phyloP scores from a whole-genome alignment of 2,888 invertebrate genomes.

The Alcis repandata region DNA sequence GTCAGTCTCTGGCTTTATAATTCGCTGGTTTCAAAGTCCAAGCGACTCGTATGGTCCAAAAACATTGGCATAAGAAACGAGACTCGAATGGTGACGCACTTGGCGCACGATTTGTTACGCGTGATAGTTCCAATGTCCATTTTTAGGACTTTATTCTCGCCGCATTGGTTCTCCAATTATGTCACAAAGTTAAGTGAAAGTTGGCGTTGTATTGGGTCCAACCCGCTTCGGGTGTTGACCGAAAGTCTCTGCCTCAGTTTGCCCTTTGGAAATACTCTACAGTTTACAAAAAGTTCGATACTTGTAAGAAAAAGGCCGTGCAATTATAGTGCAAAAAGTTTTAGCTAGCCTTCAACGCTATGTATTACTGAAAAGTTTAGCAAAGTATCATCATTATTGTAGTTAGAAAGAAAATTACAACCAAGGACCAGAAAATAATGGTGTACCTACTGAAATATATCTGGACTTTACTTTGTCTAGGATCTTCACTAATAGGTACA shows the following conservation, averaged over 20 bases:
- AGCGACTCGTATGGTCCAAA: conserved; percentile 3
- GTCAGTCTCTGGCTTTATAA: not conserved
- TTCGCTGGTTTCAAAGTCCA: not conserved
- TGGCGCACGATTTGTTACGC: conserved; percentile 52
- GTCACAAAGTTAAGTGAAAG: conserved; percentile 28
- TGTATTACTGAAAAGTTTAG: not conserved
- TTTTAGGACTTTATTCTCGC: conserved; percentile 19
- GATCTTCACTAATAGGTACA: no score
- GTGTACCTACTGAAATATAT: not conserved
- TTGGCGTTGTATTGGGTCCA: conserved; percentile 10
- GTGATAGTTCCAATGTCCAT: conserved; percentile 24
- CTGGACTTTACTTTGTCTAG: not conserved
- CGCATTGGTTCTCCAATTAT: conserved; percentile 20
- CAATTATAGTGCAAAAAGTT: conserved; percentile 6
- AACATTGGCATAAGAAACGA: conserved; percentile 45
- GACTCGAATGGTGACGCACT: conserved; percentile 56
- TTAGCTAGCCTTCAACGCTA: not conserved
- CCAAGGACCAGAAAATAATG: not conserved
- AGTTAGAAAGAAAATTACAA: not conserved
- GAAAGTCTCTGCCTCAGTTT: conserved; percentile 25
- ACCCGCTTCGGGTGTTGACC: conserved; percentile 15
- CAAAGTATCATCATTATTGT: not conserved
- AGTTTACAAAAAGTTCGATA: conserved; percentile 10
- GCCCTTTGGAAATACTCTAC: conserved; percentile 21
- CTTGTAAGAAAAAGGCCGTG: conserved; percentile 10